Conservation (phyloP, 2,113 vertebrate species). For the Paramormyrops kingsleyae region DNA sequence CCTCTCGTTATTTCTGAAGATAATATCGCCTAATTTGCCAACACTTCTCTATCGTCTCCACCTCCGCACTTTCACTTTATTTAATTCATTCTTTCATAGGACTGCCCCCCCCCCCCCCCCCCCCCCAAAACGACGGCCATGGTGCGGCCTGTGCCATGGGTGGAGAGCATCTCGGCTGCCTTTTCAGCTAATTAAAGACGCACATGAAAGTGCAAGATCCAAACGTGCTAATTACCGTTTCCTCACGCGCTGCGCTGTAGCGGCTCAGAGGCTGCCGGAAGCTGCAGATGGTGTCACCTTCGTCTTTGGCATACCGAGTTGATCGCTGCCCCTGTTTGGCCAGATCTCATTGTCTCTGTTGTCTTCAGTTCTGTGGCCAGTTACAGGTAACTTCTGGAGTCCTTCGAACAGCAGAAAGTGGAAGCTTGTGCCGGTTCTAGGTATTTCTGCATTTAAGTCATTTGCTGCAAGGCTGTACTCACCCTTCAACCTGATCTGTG, state of each 20-base stretch:
- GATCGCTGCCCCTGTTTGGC: not conserved
- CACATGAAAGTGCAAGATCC: conserved; percentile 15
- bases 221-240: conserved; percentile 36
- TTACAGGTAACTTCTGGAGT: not conserved
- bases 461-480: not conserved
- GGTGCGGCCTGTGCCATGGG: conserved; percentile 26
- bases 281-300: conserved; percentile 37
- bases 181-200: conserved; percentile 37
- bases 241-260: not conserved
- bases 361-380: not conserved
- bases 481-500: not conserved
- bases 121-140: conserved; percentile 20
- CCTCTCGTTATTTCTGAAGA: conserved; percentile 28
- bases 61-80: not conserved
- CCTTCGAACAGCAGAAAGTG: not conserved
- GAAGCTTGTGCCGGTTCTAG: not conserved
- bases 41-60: conserved; percentile 34
- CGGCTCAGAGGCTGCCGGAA: conserved; percentile 23
- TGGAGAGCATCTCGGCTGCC: conserved; percentile 11
- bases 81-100: conserved; percentile 1
- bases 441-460: not conserved
- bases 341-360: not conserved
- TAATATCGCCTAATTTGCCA: conserved; percentile 33
- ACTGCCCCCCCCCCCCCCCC: conserved; percentile 33
- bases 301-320: not conserved